Evolutionary conservation across 2,888 invertebrate species (phyloP).

Genomic region (Lucinisca nassula): DNA sequence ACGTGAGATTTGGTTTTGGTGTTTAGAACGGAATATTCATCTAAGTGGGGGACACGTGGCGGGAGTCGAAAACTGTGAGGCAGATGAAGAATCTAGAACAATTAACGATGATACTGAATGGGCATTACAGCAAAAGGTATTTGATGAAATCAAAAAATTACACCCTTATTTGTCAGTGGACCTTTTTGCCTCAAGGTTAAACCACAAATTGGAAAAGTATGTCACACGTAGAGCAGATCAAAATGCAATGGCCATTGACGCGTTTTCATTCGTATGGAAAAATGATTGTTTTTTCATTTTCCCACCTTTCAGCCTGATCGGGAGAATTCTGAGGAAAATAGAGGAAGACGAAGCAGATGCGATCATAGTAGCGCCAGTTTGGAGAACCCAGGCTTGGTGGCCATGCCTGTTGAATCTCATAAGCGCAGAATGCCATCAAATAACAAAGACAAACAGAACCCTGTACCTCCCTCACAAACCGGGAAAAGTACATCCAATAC

Average conservation of each 20-base stretch:
- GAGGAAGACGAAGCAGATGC: neutral
- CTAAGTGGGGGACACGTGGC: no score
- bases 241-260: neutral
- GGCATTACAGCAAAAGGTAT: neutral
- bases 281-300: neutral
- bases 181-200: neutral
- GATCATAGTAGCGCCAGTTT: neutral
- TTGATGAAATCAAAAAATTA: neutral
- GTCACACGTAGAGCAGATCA: neutral
- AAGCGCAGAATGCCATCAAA: neutral
- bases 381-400: neutral
- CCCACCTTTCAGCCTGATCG: neutral
- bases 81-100: neutral
- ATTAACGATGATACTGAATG: neutral
- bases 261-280: neutral
- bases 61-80: no score
- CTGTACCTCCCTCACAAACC: no score
- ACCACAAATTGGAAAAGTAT: neutral
- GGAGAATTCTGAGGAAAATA: neutral
- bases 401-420: neutral
- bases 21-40: slow-evolving; percentile 6
- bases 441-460: neutral
- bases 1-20: slow-evolving; percentile 32
- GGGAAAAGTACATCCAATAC: neutral
- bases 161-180: neutral